phyloP scores from a whole-genome alignment of 2,797 vertebrate species.

The Acropternis orthonyx region DNA sequence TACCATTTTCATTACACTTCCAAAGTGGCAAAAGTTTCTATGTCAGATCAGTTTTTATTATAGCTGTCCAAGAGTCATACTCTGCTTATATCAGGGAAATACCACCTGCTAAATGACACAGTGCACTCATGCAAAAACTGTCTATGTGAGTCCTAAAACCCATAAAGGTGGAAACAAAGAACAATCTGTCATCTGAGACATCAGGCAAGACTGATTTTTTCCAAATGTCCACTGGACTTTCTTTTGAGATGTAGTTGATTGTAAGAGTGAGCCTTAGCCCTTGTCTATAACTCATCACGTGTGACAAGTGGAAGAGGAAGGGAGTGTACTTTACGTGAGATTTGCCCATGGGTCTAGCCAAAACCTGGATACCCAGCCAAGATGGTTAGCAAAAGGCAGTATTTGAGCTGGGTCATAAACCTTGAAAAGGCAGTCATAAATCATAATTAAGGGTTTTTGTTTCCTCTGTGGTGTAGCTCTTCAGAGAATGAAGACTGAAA shows the following conservation, averaged over 20 bases:
- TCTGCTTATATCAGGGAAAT: background rate
- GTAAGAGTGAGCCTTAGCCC: background rate
- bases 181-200: slow-evolving; percentile 21
- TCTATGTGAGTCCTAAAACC: background rate
- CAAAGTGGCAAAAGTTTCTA: background rate
- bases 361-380: background rate
- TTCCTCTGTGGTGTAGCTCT: background rate
- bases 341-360: slow-evolving; percentile 21
- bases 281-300: background rate
- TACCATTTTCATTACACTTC: background rate
- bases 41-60: background rate
- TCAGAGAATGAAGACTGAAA: slow-evolving; percentile 32
- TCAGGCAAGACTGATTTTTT: background rate
- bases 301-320: slow-evolving; percentile 11
- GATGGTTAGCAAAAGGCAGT: slow-evolving; percentile 30
- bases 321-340: background rate
- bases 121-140: background rate
- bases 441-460: slow-evolving; percentile 42
- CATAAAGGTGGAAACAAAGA: background rate
- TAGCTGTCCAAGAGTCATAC: background rate
- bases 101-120: background rate
- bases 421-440: slow-evolving; percentile 33
- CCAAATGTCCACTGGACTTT: background rate
- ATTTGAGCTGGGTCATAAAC: slow-evolving; percentile 49
- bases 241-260: background rate